A percentile compares a stretch with the other conserved stretches of the same genome.
Evolutionary conservation across 92 coral and sea anemone genomes (phyloP).

Genomic region (Diadumene lineata): DNA sequence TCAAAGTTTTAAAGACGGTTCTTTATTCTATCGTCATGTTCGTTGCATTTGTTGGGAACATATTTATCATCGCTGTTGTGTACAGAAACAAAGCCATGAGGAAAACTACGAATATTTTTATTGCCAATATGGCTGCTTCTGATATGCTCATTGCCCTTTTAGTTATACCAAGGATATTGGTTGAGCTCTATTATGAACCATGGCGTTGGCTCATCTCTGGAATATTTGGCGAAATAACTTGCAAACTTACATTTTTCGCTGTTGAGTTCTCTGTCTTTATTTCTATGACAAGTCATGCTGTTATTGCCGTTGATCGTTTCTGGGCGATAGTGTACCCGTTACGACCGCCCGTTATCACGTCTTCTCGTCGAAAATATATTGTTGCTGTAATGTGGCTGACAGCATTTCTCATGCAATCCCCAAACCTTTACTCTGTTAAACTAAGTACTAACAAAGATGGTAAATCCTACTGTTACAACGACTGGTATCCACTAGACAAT

Average conservation of each 20-base stretch:
- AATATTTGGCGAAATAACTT: slow-evolving; percentile 21
- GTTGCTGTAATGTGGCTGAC: slow-evolving; percentile 40
- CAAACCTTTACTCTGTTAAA: slow-evolving; percentile 19
- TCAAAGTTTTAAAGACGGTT: slow-evolving; percentile 39
- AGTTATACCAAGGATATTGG: slow-evolving; percentile 25
- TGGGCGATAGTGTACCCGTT: slow-evolving; percentile 45
- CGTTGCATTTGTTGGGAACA: slow-evolving; percentile 33
- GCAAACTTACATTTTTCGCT: slow-evolving; percentile 22
- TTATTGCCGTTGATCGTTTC: slow-evolving; percentile 56
- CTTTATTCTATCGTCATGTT: slow-evolving; percentile 28
- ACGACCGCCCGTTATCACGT: slow-evolving; percentile 31
- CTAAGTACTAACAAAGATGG: slow-evolving; percentile 4
- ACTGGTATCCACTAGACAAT: slow-evolving; percentile 36
- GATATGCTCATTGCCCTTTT: slow-evolving; percentile 32
- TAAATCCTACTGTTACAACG: neutral
- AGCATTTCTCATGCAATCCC: slow-evolving; percentile 13
- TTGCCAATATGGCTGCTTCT: slow-evolving; percentile 54
- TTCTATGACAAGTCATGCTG: slow-evolving; percentile 42
- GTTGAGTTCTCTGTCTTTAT: slow-evolving; percentile 20
- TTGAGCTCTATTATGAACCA: slow-evolving; percentile 20
- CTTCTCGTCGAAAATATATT: slow-evolving; percentile 26
- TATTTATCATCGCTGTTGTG: slow-evolving; percentile 26
- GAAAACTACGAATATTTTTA: slow-evolving; percentile 43
- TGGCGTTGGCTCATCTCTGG: slow-evolving; percentile 43
- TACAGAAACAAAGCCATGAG: slow-evolving; percentile 36